Base-by-base conservation (phyloP, 2,113 vertebrate species). In the Microtus ochrogaster region DNA sequence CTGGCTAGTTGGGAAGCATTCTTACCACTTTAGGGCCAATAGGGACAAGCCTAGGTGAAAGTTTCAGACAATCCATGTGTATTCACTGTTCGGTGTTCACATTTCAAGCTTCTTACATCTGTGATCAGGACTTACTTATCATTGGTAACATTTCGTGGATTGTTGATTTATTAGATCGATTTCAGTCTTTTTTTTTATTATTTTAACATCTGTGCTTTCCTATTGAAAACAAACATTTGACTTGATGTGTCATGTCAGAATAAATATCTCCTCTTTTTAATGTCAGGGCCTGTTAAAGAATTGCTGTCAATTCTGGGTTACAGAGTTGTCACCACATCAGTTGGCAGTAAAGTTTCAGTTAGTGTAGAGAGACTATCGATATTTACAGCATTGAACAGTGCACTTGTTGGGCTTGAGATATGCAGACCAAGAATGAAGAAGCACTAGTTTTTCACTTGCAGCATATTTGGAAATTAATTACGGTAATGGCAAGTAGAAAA, bases 301-400 rank as follows among this genome's bases (percentile, higher is more conserved):
- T 98, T 98, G 96, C 94, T 97, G 79, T 91, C 86, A 97, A 85
- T 77, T 10, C 41, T 79, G 33, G 21, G 82, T 21, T 78, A 78
- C 63, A 92, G 5, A 76, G 10, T 82, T 87, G 89, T 94, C 79
- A 89, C 95, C 9, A 0, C 94, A 76, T 96, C 97, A 96, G 68
- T 97, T 93, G 97, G 93, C 96, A 98, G 0, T 90, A 96, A 97
- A 94, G 68, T 72, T 96, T 39, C 89, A 86, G 79, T 90, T 73
- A 76, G 7, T 33, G 84, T 72, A 81, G 93, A 74, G 47, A 44
- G 2, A 74, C 72, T 41, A 58, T 36, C 81, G 49, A 41, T 39
- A 77, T 39, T n/a, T 86, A 94, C 55, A 78, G 16, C 68, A 61
- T 39, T 96, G n/a, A 55, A 36, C 63, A 91, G 65, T 52, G 36